Evolutionary conservation across 64 coral and sea anemone species (phyloP).

Genomic region (Acropora tenuis): DNA sequence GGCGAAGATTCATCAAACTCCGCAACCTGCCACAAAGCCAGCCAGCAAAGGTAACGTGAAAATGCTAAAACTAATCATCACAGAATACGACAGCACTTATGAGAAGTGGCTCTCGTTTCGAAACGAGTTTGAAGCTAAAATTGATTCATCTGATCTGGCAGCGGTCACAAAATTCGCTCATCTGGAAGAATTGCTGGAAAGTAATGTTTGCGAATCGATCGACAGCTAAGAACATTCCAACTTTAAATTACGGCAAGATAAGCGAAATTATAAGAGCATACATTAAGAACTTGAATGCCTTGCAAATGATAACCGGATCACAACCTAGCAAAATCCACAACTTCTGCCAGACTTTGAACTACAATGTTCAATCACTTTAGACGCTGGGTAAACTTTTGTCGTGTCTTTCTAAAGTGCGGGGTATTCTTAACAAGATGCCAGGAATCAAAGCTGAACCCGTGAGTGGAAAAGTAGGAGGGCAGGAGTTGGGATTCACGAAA

Average conservation of each 20-base stretch:
- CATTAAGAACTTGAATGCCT: slow-evolving; percentile 35
- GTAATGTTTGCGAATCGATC: slow-evolving; percentile 61
- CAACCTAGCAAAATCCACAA: slow-evolving; percentile 57
- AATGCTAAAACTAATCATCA: slow-evolving; percentile 38
- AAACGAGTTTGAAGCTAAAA: slow-evolving; percentile 52
- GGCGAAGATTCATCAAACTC: slow-evolving; percentile 8
- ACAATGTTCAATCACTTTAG: slow-evolving; percentile 56
- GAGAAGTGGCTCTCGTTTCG: slow-evolving; percentile 69
- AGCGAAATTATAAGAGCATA: slow-evolving; percentile 61
- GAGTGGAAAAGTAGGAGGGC: slow-evolving; percentile 10
- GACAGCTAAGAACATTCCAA: slow-evolving; percentile 58
- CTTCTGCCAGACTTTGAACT: slow-evolving; percentile 59
- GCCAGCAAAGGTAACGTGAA: neutral
- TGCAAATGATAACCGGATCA: slow-evolving; percentile 36
- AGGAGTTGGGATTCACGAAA: slow-evolving; percentile 34
- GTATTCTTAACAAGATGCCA: slow-evolving; percentile 25
- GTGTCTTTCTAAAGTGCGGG: slow-evolving; percentile 5
- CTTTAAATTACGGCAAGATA: slow-evolving; percentile 52
- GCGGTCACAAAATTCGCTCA: slow-evolving; percentile 47
- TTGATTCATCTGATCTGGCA: slow-evolving; percentile 38
- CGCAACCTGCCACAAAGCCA: neutral
- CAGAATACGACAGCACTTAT: slow-evolving; percentile 57
- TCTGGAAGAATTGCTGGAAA: slow-evolving; percentile 64
- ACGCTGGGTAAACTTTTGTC: slow-evolving; percentile 35
- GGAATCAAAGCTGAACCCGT: slow-evolving; percentile 47